Conservation (phyloP, 2,888 invertebrate species). For the Villa cingulata region DNA sequence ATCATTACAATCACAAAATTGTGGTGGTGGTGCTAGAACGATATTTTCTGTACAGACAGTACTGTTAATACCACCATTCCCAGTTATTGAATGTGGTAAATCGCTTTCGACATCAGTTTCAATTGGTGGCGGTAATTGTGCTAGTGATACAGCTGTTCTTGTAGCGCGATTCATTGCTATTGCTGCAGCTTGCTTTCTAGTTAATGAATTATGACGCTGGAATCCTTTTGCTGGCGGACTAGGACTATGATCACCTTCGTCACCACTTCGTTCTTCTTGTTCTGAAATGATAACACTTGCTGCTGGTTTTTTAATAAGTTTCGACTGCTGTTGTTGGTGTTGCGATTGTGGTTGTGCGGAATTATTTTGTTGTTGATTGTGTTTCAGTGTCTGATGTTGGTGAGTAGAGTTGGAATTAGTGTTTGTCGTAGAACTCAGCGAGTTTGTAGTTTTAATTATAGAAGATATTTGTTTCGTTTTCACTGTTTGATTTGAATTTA, state of each 20-base stretch:
- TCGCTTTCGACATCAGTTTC: constrained; percentile 57
- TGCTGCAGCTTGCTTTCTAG: constrained; percentile 46
- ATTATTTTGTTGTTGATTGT: constrained; percentile 14
- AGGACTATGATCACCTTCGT: constrained; percentile 32
- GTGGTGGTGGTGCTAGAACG: constrained; percentile 74
- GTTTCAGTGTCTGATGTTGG: neutral
- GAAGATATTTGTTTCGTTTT: neutral
- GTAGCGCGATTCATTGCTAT: constrained; percentile 43
- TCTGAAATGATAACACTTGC: constrained; percentile 17
- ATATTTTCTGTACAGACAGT: constrained; percentile 40
- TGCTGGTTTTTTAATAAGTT: constrained; percentile 10
- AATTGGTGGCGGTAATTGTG: constrained; percentile 67
- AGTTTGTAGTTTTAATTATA: neutral
- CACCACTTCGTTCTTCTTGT: constrained; percentile 30
- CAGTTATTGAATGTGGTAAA: constrained; percentile 20
- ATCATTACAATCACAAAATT: constrained; percentile 65
- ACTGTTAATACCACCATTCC: constrained; percentile 18
- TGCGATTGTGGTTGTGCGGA: constrained; percentile 4
- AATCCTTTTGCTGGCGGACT: constrained; percentile 38
- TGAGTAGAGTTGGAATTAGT: constrained; percentile 15
- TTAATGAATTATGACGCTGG: constrained; percentile 49
- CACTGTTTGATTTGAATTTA: neutral
- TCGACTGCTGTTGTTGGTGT: constrained; percentile 24
- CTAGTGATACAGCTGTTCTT: constrained; percentile 58
- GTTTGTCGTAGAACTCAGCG: neutral